Conservation (phyloP, 2,797 vertebrate species). For the Erpetoichthys calabaricus region DNA sequence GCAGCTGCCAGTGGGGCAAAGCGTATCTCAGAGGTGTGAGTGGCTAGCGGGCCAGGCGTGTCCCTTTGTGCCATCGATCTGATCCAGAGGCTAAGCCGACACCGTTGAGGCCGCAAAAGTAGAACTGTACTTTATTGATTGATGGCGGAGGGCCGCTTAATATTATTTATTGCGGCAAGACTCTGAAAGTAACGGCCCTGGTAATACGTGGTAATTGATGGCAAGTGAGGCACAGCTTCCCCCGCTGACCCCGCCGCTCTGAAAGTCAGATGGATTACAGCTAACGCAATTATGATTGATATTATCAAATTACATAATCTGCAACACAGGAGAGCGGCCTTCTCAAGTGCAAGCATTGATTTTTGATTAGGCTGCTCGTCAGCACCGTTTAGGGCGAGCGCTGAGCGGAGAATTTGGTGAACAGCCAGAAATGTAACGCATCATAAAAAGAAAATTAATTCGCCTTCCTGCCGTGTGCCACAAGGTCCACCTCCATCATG, state of each 20-base stretch:
- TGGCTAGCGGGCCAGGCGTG: no score
- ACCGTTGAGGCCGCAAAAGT: slow-evolving; percentile 65
- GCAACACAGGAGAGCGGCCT: slow-evolving; percentile 51
- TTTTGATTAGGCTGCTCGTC: slow-evolving; percentile 79
- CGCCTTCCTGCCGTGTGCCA: no score
- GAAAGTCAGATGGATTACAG: slow-evolving; percentile 81
- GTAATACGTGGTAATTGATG: slow-evolving; percentile 96
- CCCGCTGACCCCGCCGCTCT: slow-evolving; percentile 69
- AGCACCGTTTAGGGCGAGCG: slow-evolving; percentile 42
- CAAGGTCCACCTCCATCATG: no score
- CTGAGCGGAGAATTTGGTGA: slow-evolving; percentile 13
- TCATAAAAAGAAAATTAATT: no score
- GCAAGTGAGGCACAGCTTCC: slow-evolving; percentile 60
- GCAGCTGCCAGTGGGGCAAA: no score
- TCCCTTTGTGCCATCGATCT: slow-evolving; percentile 55
- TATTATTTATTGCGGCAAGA: slow-evolving; percentile 81
- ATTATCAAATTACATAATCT: slow-evolving; percentile 87
- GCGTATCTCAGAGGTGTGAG: slow-evolving; percentile 42
- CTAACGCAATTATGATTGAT: slow-evolving; percentile 89
- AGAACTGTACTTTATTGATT: slow-evolving; percentile 81
- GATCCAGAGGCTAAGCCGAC: slow-evolving; percentile 46
- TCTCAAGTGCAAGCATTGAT: slow-evolving; percentile 79
- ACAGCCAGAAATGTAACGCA: no score
- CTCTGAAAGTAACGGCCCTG: slow-evolving; percentile 57
- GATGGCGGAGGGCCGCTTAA: slow-evolving; percentile 70